Evolutionary conservation across 1,140 invertebrate genomes (phyloP).

Genomic region (Bombus turneri): DNA sequence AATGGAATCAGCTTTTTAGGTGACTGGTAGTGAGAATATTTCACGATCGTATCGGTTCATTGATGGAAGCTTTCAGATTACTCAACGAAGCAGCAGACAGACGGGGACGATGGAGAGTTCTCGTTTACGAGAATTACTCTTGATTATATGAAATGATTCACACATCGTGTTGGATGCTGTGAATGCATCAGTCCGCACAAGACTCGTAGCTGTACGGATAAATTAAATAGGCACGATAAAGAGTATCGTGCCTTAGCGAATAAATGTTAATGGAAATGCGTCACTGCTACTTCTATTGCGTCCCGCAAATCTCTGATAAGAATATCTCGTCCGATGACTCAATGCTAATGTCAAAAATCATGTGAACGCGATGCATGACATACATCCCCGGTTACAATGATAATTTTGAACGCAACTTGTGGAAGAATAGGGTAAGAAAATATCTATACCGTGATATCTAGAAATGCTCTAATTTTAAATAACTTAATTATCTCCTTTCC

Average conservation of each 20-base stretch:
- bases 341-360: too few species aligned
- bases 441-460: too few species aligned
- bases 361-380: neutral
- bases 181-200: neutral
- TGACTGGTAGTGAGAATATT: neutral
- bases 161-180: neutral
- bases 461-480: too few species aligned
- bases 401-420: neutral
- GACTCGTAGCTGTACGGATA: neutral
- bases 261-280: neutral
- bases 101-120: neutral
- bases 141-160: constrained; percentile 14
- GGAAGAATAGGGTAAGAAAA: too few species aligned
- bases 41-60: neutral
- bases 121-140: neutral
- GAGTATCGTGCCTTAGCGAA: neutral
- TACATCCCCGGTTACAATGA: neutral
- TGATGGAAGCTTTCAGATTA: neutral
- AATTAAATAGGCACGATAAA: too few species aligned
- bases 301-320: neutral
- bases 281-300: neutral
- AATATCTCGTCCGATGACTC: neutral
- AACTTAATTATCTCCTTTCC: too few species aligned
- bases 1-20: neutral
- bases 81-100: too few species aligned